These are phyloP conservation scores for Hyposoter didymator DNA, from an alignment of 2,888 invertebrate species.

Conservation along the genomic window DNA sequence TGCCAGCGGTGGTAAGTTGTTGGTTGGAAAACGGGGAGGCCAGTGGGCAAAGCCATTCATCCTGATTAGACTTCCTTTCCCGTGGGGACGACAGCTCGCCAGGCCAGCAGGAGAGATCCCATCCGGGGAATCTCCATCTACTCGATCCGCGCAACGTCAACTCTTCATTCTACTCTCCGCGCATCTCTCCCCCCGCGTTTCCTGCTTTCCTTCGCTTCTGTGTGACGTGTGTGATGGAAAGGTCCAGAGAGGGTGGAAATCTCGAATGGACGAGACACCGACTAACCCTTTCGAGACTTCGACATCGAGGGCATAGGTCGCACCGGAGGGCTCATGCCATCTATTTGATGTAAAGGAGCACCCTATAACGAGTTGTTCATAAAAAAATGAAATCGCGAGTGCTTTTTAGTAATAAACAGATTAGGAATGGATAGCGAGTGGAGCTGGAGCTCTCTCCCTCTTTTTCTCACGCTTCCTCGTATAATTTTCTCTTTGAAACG, in stretches of 20 bases:
- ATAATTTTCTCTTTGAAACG: too few species aligned
- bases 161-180: slow-evolving; percentile 17
- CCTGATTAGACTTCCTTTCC: slow-evolving; percentile 81
- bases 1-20: slow-evolving; percentile 74
- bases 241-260: slow-evolving; percentile 21
- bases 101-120: slow-evolving; percentile 69
- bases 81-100: slow-evolving; percentile 73
- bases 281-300: slow-evolving; percentile 54
- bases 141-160: slow-evolving; percentile 49
- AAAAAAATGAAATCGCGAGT: background rate
- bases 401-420: background rate
- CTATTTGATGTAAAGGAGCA: background rate
- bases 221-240: slow-evolving; percentile 51
- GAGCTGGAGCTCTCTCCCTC: background rate
- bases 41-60: slow-evolving; percentile 80
- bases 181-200: background rate
- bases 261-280: slow-evolving; percentile 12
- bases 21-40: slow-evolving; percentile 75
- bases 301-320: slow-evolving; percentile 37
- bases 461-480: too few species aligned
- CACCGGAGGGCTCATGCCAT: slow-evolving; percentile 3
- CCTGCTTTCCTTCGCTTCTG: background rate
- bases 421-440: background rate
- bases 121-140: slow-evolving; percentile 65
- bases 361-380: slow-evolving; percentile 48